Percentiles rank a stretch among this genome's conserved stretches.
phyloP scores from a whole-genome alignment of 1,140 invertebrate species.

The Drosophila rufa region DNA sequence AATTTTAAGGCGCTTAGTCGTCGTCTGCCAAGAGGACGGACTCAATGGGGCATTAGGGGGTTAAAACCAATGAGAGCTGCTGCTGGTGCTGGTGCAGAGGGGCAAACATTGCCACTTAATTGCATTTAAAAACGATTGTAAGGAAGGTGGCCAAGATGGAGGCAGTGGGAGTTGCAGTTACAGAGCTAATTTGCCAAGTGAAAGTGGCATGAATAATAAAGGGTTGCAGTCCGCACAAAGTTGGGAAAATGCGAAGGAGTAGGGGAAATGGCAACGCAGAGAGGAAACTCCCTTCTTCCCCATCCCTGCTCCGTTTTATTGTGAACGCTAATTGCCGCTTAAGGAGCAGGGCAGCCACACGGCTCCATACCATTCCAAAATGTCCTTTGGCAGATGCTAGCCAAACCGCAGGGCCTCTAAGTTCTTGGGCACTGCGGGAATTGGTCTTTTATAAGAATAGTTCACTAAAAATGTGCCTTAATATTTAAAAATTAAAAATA shows the following conservation, averaged over 20 bases:
- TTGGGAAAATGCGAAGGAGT: neutral
- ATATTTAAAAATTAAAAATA: neutral
- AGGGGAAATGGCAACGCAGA: constrained; percentile 5
- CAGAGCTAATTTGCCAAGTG: constrained; percentile 79
- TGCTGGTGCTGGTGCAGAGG: neutral
- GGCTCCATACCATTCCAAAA: constrained; percentile 36
- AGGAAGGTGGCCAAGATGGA: neutral
- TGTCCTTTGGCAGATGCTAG: constrained; percentile 55
- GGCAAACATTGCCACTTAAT: constrained; percentile 76
- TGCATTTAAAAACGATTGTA: constrained; percentile 77
- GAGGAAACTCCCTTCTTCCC: constrained; percentile 20
- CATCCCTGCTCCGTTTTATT: constrained; percentile 42
- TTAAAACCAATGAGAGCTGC: constrained; percentile 1
- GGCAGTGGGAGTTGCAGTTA: constrained; percentile 51
- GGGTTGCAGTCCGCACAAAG: constrained; percentile 16
- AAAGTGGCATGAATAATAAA: constrained; percentile 81
- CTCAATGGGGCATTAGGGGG: neutral
- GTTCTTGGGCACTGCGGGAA: neutral
- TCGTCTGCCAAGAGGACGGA: constrained; percentile 5
- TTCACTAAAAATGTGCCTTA: neutral
- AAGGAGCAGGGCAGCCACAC: constrained; percentile 54
- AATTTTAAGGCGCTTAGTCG: constrained; percentile 62
- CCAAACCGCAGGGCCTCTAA: neutral
- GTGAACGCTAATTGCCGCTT: constrained; percentile 77
- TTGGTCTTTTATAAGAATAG: fast-evolving